These are phyloP conservation scores for Listronotus oregonensis DNA, from an alignment of 1,140 invertebrate genomes.

Conservation along the genomic window DNA sequence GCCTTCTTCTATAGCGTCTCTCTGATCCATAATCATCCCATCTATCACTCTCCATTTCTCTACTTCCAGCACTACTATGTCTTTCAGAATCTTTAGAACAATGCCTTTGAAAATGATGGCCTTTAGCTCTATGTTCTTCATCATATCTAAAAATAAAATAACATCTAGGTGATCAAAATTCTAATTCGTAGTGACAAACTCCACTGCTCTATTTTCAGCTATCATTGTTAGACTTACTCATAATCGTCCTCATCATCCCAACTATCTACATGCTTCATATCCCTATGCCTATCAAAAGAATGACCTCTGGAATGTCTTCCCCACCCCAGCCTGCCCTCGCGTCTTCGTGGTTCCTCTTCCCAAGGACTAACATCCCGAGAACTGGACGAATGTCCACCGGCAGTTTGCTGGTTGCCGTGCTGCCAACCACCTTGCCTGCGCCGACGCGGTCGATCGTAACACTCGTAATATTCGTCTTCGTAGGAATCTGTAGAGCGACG, in stretches of 20 bases:
- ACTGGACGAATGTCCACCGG: constrained; percentile 66
- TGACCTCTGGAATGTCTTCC: constrained; percentile 43
- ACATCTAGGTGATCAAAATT: no score
- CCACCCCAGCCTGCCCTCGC: constrained; percentile 52
- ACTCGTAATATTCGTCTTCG: constrained; percentile 54
- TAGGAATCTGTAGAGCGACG: constrained; percentile 55
- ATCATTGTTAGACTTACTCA: constrained; percentile 54
- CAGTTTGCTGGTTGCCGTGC: constrained; percentile 32
- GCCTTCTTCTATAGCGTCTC: constrained; percentile 43
- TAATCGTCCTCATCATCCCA: constrained; percentile 61
- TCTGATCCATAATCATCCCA: constrained; percentile 47
- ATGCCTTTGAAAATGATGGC: constrained; percentile 47
- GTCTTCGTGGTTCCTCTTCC: constrained; percentile 66
- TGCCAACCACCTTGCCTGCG: constrained; percentile 41
- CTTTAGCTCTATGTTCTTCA: constrained; percentile 44
- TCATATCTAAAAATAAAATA: constrained; percentile 43
- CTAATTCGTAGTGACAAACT: no score
- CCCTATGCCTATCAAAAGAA: constrained; percentile 49
- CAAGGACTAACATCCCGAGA: constrained; percentile 73
- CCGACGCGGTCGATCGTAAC: constrained; percentile 49
- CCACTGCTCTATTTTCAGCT: no score
- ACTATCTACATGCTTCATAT: constrained; percentile 53
- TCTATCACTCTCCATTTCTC: constrained; percentile 45
- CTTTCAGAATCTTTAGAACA: constrained; percentile 43
- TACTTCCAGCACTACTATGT: constrained; percentile 35